These are phyloP conservation scores for Drosophila trapezifrons DNA, from an alignment of 1,140 invertebrate species.

Conservation along the genomic window DNA sequence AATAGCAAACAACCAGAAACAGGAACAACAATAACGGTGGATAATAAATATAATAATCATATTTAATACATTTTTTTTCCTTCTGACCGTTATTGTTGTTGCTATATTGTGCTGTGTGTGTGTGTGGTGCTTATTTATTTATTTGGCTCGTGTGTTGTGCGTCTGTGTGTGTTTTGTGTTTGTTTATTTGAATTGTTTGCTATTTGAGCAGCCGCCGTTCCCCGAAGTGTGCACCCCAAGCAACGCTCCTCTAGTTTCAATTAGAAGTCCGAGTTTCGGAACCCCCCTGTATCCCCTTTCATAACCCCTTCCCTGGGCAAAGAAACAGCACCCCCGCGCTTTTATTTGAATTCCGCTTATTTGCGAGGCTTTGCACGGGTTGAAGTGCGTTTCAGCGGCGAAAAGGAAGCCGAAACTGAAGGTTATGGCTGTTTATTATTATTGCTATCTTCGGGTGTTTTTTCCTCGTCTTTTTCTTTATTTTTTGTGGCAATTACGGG, in stretches of 20 bases:
- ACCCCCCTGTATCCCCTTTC: neutral
- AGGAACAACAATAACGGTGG: slow-evolving; percentile 28
- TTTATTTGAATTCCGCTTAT: slow-evolving; percentile 34
- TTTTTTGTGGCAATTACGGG: slow-evolving; percentile 39
- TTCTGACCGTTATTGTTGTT: slow-evolving; percentile 45
- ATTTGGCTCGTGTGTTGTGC: slow-evolving; percentile 27
- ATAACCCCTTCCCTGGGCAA: slow-evolving; percentile 11
- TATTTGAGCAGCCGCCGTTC: slow-evolving; percentile 64
- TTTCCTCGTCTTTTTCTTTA: neutral
- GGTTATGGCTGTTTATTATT: slow-evolving; percentile 46
- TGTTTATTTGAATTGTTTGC: slow-evolving; percentile 58
- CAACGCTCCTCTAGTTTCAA: slow-evolving; percentile 30
- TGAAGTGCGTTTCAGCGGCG: slow-evolving; percentile 56
- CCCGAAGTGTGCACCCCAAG: slow-evolving; percentile 25
- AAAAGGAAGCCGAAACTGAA: slow-evolving; percentile 48
- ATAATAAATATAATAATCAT: slow-evolving; percentile 55
- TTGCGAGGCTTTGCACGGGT: slow-evolving; percentile 44
- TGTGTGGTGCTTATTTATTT: slow-evolving; percentile 45
- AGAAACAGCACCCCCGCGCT: slow-evolving; percentile 12
- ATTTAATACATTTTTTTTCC: slow-evolving; percentile 55
- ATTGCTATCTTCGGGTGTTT: slow-evolving; percentile 23
- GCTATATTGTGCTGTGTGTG: slow-evolving; percentile 18
- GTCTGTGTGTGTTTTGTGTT: slow-evolving; percentile 38
- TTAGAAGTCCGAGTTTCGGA: slow-evolving; percentile 44
- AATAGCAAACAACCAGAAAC: slow-evolving; percentile 48